Evolutionary conservation across 64 coral and sea anemone genomes (phyloP), one percentile per base, ranked within the genome.

Genomic region (Pocillopora damicornis): DNA sequence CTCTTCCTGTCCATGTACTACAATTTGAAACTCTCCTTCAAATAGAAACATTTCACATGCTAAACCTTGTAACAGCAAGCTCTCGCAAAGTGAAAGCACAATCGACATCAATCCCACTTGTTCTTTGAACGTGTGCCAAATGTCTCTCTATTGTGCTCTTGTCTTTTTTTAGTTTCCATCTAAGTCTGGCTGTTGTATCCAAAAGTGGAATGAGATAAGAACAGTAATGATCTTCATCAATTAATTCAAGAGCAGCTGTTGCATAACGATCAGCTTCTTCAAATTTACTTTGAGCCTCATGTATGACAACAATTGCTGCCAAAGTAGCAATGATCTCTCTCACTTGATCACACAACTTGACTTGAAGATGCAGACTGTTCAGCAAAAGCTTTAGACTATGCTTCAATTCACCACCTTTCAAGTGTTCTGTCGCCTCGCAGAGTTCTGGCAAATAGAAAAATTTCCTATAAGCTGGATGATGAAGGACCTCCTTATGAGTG

Each of bases 381-480:
- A 92, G 59, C 7, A 99, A 86, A 60, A 95, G 88, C 67, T 89
- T 91, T 58, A 99, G 81, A 35, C 89, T 88, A 76, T 78, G 79
- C 15, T 88, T 88, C 42, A 95, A 92, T 82, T 92, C 76, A 2
- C 97, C 97, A 63, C 97, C 97, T 77, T 88, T 88, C 59, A 99
- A 92, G 20, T 93, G 75, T 73, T 91, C 86, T n/a, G 77, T 91
- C 15, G 93, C 97, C 74, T 93, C 81, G 77, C 76, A 76, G 36
- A 99, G 68, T 60, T 84, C 91, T 26, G 93, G 89, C 11, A 99
- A 25, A 83, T 95, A 99, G 79, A 99, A 99, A 73, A 99, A 99
- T 73, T 95, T 91, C 76, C 95, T 95, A 75, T 93, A 99, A 58
- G 88, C 74, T 13, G 89, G 22, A 30, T 91, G 84, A 30, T 72